These are phyloP conservation scores for Dione juno DNA, from an alignment of 2,888 invertebrate species.

Conservation along the genomic window DNA sequence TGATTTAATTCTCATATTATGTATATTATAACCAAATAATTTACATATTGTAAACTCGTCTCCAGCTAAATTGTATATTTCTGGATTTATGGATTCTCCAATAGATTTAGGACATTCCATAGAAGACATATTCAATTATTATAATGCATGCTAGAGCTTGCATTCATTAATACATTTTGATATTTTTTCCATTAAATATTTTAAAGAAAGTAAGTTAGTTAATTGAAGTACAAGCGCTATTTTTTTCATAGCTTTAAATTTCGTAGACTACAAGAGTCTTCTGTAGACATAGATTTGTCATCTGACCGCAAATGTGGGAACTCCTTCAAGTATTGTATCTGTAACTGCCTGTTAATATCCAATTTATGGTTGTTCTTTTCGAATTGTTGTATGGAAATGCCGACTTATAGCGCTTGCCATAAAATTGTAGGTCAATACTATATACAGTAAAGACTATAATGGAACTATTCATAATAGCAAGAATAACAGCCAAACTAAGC, in stretches of 20 bases:
- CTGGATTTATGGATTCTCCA: too few relatives aligned
- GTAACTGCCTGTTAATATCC: conserved; percentile 32
- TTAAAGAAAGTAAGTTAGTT: too few relatives aligned
- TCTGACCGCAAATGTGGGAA: conserved; percentile 17
- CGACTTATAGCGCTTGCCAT: conserved; percentile 3
- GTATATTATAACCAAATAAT: too few relatives aligned
- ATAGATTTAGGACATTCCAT: too few relatives aligned
- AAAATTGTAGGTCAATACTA: conserved; percentile 14
- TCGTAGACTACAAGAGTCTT: background rate
- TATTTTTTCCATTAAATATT: too few relatives aligned
- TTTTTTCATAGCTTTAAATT: background rate
- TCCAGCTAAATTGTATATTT: too few relatives aligned
- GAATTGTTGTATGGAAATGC: conserved; percentile 11
- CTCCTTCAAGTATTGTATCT: conserved; percentile 29
- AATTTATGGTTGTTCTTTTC: conserved; percentile 32
- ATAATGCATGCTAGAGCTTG: too few relatives aligned
- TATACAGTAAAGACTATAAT: background rate
- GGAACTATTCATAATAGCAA: background rate
- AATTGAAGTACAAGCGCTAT: too few relatives aligned
- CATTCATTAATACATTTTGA: too few relatives aligned
- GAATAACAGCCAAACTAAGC: background rate
- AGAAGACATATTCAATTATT: too few relatives aligned
- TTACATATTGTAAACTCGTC: too few relatives aligned
- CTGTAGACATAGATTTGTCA: background rate
- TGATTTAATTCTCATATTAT: too few relatives aligned